A percentile compares a stretch with the other conserved stretches of the same genome.
These are phyloP conservation scores for Alexandromys fortis DNA, from an alignment of 2,113 vertebrate genomes.

Conservation along the genomic window DNA sequence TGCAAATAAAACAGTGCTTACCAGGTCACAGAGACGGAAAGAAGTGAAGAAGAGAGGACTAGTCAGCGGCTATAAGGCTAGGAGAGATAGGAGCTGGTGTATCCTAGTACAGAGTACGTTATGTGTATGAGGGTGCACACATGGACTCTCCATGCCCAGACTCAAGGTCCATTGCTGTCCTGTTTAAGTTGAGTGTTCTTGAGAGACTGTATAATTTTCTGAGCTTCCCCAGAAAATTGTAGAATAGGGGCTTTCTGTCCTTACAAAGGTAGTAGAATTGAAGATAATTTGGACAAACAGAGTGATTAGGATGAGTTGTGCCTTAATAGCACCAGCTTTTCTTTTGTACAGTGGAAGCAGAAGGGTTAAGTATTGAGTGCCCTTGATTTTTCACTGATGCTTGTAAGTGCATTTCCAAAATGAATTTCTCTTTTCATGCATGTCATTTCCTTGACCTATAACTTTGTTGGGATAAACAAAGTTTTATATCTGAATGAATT, in stretches of 20 bases:
- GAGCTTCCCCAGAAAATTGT: neutral
- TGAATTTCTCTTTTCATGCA: neutral
- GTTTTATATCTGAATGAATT: conserved; percentile 16
- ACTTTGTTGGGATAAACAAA: conserved; percentile 55
- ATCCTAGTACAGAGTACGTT: neutral
- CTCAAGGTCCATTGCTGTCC: neutral
- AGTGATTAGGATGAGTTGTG: rapidly evolving
- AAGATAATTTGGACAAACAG: neutral
- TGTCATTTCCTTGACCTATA: neutral
- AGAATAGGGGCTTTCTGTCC: neutral
- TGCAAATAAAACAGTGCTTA: neutral
- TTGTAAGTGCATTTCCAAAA: conserved; percentile 3
- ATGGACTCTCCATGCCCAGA: neutral
- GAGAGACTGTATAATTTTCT: neutral
- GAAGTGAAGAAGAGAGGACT: neutral
- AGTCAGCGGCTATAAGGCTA: neutral
- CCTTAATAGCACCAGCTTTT: neutral
- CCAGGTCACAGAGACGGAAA: neutral
- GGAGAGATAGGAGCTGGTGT: neutral
- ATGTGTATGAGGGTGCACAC: neutral
- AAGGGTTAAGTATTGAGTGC: neutral
- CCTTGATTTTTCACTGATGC: neutral
- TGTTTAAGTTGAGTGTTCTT: neutral
- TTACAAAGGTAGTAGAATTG: neutral
- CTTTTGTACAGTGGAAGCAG: neutral